Percentiles rank a stretch among this genome's conserved stretches.
phyloP scores from a whole-genome alignment of 1,140 invertebrate species.

The Lethrus apterus region DNA sequence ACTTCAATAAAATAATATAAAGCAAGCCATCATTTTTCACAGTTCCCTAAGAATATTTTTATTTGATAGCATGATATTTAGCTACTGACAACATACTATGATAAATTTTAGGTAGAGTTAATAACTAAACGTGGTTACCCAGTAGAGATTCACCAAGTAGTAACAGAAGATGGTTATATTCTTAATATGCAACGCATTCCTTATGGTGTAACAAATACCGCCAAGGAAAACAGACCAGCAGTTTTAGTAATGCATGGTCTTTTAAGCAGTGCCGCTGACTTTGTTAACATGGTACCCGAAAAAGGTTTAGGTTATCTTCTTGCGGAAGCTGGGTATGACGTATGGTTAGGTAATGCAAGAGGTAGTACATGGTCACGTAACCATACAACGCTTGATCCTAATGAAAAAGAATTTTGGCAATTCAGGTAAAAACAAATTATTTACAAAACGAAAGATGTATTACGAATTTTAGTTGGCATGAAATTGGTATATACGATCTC shows the following conservation, averaged over 20 bases:
- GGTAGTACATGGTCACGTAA: slow-evolving; percentile 57
- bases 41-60: too few relatives aligned
- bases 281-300: slow-evolving; percentile 16
- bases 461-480: slow-evolving; percentile 53
- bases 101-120: slow-evolving; percentile 29
- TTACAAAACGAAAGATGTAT: not conserved
- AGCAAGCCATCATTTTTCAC: too few relatives aligned
- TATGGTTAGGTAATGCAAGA: slow-evolving; percentile 55
- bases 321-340: slow-evolving; percentile 52
- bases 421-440: slow-evolving; percentile 3
- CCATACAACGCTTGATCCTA: slow-evolving; percentile 48
- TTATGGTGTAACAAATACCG: slow-evolving; percentile 13
- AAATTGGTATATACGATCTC: slow-evolving; percentile 63
- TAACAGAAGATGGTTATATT: slow-evolving; percentile 54
- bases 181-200: slow-evolving; percentile 32
- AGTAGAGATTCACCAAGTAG: slow-evolving; percentile 37
- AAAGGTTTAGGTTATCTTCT: slow-evolving; percentile 37
- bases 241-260: slow-evolving; percentile 23
- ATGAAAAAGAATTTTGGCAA: slow-evolving; percentile 19
- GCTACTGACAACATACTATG: too few relatives aligned
- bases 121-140: slow-evolving; percentile 34
- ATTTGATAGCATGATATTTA: too few relatives aligned
- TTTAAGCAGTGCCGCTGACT: slow-evolving; percentile 17
- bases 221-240: slow-evolving; percentile 10
- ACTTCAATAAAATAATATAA: too few relatives aligned